Evolutionary conservation across 2,113 vertebrate species (phyloP).

Genomic region (Buteo buteo): DNA sequence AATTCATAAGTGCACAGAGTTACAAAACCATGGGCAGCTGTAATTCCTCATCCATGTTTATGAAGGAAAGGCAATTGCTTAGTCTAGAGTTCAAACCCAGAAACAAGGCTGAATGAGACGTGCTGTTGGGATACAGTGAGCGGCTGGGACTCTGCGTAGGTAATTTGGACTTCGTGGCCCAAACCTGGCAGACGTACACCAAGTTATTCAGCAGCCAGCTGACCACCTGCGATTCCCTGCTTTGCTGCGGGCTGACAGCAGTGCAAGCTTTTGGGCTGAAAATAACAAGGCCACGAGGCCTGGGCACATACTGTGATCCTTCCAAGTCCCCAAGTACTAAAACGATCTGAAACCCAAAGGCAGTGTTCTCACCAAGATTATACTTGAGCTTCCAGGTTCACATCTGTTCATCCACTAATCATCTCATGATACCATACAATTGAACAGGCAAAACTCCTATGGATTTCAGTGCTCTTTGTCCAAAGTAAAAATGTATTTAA

Average conservation of each 20-base stretch:
- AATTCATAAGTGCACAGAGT: background rate
- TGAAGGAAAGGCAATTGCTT: background rate
- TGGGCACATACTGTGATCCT: background rate
- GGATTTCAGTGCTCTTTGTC: background rate
- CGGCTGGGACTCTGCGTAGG: accelerated
- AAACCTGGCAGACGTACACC: accelerated
- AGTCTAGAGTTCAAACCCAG: background rate
- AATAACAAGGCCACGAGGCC: background rate
- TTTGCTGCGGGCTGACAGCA: background rate
- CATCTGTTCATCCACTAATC: background rate
- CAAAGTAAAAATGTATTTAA: background rate
- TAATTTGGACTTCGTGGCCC: background rate
- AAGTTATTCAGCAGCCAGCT: background rate
- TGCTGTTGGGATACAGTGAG: accelerated
- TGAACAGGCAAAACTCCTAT: background rate
- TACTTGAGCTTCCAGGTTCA: background rate
- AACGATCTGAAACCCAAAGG: background rate
- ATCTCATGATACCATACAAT: background rate
- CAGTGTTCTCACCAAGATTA: background rate
- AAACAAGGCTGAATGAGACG: accelerated
- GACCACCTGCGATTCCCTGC: background rate
- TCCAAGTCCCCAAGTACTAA: background rate
- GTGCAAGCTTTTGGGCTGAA: background rate
- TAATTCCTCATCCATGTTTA: background rate
- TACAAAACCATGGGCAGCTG: background rate